phyloP scores from a whole-genome alignment of 92 coral and sea anemone species.

The Epizoanthus stellaris region DNA sequence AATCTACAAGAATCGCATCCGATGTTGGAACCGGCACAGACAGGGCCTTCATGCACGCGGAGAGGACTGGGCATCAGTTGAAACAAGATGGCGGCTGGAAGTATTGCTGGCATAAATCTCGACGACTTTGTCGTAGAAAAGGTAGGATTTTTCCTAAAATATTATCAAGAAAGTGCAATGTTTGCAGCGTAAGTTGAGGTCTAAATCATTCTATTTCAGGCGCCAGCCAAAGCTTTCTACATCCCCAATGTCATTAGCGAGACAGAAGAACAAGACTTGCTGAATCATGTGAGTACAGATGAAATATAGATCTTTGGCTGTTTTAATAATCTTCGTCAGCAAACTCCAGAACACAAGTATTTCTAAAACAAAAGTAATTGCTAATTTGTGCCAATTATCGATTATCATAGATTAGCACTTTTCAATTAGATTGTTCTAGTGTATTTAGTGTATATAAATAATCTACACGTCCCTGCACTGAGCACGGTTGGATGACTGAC shows the following conservation, averaged over 20 bases:
- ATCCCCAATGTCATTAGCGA: conserved; percentile 83
- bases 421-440: too few relatives aligned
- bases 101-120: conserved; percentile 41
- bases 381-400: too few relatives aligned
- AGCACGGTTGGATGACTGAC: too few relatives aligned
- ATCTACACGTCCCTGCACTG: too few relatives aligned
- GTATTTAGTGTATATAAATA: too few relatives aligned
- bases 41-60: not conserved
- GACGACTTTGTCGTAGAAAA: conserved; percentile 57
- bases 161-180: too few relatives aligned
- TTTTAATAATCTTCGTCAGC: not conserved
- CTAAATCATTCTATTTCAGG: conserved; percentile 48
- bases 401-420: too few relatives aligned
- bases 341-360: too few relatives aligned
- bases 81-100: conserved; percentile 58
- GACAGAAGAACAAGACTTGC: conserved; percentile 73
- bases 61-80: conserved; percentile 51
- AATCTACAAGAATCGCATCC: too few relatives aligned
- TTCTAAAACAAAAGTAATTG: too few relatives aligned
- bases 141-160: conserved; percentile 13
- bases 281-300: conserved; percentile 61
- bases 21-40: too few relatives aligned
- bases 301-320: not conserved
- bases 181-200: not conserved
- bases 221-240: conserved; percentile 79